Evolutionary conservation across 2,888 invertebrate species (phyloP).

Genomic region (Onchidella celtica): DNA sequence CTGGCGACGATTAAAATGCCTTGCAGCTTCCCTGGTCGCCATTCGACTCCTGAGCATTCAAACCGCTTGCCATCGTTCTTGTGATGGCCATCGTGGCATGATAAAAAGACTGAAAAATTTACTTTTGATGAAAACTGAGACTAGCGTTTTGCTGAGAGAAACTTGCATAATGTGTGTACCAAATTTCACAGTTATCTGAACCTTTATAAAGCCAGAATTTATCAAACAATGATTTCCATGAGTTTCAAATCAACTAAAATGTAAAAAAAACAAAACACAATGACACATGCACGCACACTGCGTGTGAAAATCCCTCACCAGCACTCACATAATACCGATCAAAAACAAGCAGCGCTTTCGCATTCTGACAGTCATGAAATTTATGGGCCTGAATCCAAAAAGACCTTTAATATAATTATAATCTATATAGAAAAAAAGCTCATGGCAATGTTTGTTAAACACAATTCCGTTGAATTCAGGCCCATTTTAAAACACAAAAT

Average conservation of each 20-base stretch:
- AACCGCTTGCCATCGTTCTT: background rate
- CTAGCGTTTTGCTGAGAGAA: background rate
- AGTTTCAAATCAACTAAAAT: background rate
- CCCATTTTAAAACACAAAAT: too few species aligned
- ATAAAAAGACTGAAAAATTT: background rate
- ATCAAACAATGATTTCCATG: background rate
- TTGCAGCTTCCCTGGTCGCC: background rate
- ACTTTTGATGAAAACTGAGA: background rate
- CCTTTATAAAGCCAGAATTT: background rate
- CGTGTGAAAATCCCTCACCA: background rate
- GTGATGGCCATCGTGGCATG: background rate
- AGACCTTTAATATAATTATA: too few species aligned
- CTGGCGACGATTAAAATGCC: background rate
- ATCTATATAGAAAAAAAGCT: too few species aligned
- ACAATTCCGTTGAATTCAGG: too few species aligned
- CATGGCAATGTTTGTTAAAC: too few species aligned
- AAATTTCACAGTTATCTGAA: background rate
- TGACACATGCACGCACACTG: background rate
- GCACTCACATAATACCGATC: background rate
- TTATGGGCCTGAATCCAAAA: too few species aligned
- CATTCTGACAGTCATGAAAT: too few species aligned
- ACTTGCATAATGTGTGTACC: background rate
- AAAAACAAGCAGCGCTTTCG: too few species aligned
- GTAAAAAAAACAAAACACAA: background rate
- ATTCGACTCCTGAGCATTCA: background rate